A percentile compares a stretch with the other conserved stretches of the same genome.
Conservation (phyloP, 1,140 invertebrate species). For the Mizuhopecten yessoensis region DNA sequence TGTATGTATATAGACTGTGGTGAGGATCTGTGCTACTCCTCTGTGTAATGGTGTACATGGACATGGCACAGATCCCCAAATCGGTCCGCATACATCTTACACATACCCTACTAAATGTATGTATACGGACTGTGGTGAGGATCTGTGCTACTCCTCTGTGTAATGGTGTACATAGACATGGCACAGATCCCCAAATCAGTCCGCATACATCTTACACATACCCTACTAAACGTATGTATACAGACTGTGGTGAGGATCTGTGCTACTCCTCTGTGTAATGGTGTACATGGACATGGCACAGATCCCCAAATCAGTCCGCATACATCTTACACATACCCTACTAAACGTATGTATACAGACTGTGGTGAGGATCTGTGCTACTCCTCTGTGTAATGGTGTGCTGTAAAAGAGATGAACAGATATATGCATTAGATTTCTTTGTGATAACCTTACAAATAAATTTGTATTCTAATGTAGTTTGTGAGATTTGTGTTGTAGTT, state of each 20-base stretch:
- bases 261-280: background rate
- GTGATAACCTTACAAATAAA: constrained; percentile 35
- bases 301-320: too few species aligned
- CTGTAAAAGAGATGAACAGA: background rate
- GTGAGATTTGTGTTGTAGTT: background rate
- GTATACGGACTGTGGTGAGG: too few species aligned
- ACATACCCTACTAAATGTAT: too few species aligned
- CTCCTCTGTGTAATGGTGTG: background rate
- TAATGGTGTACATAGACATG: background rate
- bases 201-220: too few species aligned
- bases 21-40: too few species aligned
- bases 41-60: too few species aligned
- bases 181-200: too few species aligned
- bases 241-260: background rate
- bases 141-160: too few species aligned
- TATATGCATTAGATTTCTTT: constrained; percentile 10
- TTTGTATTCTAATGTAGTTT: background rate
- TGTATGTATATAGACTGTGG: too few species aligned
- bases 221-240: too few species aligned
- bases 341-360: too few species aligned
- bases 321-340: too few species aligned
- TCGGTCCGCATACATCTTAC: background rate
- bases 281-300: background rate
- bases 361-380: background rate
- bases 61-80: background rate